Base-by-base conservation (phyloP, 2,113 vertebrate species). In the Carettochelys insculpta region DNA sequence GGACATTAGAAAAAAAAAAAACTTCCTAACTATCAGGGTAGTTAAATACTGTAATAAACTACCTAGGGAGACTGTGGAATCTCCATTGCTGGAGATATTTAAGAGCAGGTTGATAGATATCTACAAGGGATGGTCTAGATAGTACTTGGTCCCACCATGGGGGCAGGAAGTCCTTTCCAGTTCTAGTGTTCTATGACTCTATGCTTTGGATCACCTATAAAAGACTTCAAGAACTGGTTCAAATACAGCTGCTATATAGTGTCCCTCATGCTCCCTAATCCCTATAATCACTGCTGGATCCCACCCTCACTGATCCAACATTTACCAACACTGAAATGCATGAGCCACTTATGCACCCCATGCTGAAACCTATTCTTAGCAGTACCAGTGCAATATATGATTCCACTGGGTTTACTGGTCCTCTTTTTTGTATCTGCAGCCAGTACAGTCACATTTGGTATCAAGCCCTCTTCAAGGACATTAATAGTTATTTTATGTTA, bases 181-280 rank as follows among this genome's bases (percentile, higher is more conserved):
- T n/a, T n/a, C n/a, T n/a, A n/a, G n/a, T n/a, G n/a, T n/a, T n/a
- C n/a, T n/a, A n/a, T n/a, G n/a, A n/a, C 48, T 14, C 48, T 50
- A 14, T 8, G 8, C 48, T 48, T 80, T 87, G 80, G 80, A 87
- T 16, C 0, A 89, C 52, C 11, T 78, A 71, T 92, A 89, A 1
- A 0, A 25, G 85, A 78, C 71, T 90, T 81, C 90, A 83, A 71
- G 75, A 87, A 45, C 68, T 61, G n/a, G 93, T 87, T 89, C 71
- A 90, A 92, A 80, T 82, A 65, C 88, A 90, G 86, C 88, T 90
- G 85, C 92, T 95, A 92, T 1, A 0, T 29, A 71, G 61, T 17
- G 1, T 95, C 87, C 48, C 50, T 84, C 94, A 90, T 85, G 76
- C 85, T 75, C 77, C 45, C 54, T 90, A 93, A 96, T 92, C 87